Conservation (phyloP, 2,113 vertebrate species). For the Phylloscopus trochilus region DNA sequence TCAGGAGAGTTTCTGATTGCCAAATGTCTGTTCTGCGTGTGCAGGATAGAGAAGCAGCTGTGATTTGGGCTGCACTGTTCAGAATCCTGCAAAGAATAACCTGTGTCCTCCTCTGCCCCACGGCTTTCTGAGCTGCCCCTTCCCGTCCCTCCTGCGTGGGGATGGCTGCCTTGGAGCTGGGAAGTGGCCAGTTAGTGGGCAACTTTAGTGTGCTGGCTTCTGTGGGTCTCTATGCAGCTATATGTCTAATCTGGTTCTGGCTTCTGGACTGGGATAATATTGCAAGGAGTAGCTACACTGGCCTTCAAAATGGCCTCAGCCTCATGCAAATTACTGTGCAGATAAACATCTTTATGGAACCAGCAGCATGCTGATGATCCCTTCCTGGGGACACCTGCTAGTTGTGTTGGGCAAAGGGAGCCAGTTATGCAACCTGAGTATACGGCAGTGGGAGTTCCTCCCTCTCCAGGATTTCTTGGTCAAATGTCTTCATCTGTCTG, state of each 20-base stretch:
- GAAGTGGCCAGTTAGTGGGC: not conserved
- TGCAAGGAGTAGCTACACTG: not conserved
- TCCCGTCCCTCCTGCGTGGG: rapidly evolving
- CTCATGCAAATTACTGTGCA: not conserved
- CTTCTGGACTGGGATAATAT: not conserved
- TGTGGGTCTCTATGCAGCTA: not conserved
- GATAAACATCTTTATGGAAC: not conserved
- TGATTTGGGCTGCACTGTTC: not conserved
- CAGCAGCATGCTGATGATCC: not conserved
- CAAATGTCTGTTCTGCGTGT: not conserved
- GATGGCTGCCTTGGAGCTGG: not conserved
- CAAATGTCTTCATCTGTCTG: no score
- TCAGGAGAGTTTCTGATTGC: not conserved
- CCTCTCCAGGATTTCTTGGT: not conserved
- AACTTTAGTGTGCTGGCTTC: not conserved
- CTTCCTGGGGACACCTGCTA: not conserved
- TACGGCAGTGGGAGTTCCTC: not conserved
- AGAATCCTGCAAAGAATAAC: not conserved
- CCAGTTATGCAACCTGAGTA: not conserved
- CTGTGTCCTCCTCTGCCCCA: not conserved
- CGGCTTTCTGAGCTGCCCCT: not conserved
- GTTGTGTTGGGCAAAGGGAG: not conserved
- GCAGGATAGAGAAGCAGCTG: not conserved
- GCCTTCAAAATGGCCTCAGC: not conserved
- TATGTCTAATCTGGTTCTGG: not conserved